phyloP scores from a whole-genome alignment of 2,113 vertebrate species.

The Pimephales promelas region DNA sequence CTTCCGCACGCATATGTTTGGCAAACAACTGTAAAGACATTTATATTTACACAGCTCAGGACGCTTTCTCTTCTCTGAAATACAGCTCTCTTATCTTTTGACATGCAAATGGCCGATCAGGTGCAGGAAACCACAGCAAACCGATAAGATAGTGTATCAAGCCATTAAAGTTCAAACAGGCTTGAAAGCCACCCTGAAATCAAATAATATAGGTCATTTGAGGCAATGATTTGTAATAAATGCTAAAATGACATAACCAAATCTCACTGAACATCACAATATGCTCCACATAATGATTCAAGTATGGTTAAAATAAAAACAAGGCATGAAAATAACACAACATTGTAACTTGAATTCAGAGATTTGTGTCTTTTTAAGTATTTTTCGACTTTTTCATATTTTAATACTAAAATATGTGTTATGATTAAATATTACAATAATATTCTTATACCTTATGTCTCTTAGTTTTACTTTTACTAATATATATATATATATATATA shows the following conservation, averaged over 20 bases:
- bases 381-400: too few relatives aligned
- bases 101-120: not conserved
- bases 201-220: not conserved
- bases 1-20: not conserved
- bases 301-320: not conserved
- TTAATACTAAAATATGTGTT: too few relatives aligned
- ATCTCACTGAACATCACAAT: not conserved
- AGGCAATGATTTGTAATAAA: not conserved
- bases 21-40: not conserved
- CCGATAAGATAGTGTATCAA: not conserved
- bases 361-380: not conserved
- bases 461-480: not conserved
- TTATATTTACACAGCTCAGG: not conserved
- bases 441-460: too few relatives aligned
- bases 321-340: not conserved
- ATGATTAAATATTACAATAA: too few relatives aligned
- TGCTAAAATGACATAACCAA: not conserved
- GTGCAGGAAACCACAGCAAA: too few relatives aligned
- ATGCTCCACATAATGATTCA: not conserved
- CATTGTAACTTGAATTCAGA: not conserved
- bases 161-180: not conserved
- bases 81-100: not conserved
- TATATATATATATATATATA: not conserved
- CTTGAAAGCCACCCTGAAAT: not conserved
- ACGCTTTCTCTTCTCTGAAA: not conserved